Evolutionary conservation across 92 coral and sea anemone species (phyloP), one percentile per base, ranked within the genome.

Genomic region (Phenganax stokvisi): DNA sequence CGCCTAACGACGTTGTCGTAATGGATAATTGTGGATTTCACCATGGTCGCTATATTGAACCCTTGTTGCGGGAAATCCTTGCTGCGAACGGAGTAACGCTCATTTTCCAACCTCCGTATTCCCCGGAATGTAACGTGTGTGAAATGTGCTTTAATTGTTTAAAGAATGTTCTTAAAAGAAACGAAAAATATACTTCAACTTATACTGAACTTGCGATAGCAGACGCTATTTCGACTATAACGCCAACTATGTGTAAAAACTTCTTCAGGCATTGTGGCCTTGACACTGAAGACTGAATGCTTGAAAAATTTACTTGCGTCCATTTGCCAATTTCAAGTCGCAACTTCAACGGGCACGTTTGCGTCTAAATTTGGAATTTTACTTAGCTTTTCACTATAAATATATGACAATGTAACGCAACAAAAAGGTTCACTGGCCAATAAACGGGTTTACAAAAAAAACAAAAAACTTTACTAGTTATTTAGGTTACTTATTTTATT

Each of bases 1-100:
- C 86, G 20, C 74, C 85, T 59, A 88, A 88, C 17, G 87, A 89
- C 57, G 51, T 84, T 6, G 85, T 89, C 28, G 71, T 89, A 0
- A 85, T 89, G 91, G 89, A 85, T 51, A 89, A 89, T 85, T 85
- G 89, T 68, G 89, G 90, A 6, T 86, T 90, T 77, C 94, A 90
- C 67, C 91, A 86, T 60, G 90, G 86, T 51, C 81, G 71, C 12
- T 82, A 64, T 62, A 76, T 84, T 60, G 88, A 86, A 83, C 90
- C 88, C 64, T 10, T 90, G 51, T 68, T 84, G 54, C 80, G 57
- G 58, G 75, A 86, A 51, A 77, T 90, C 86, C 52, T 88, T 9
- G 76, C 25, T 10, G 80, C 69, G 29, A 85, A 87, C 54, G 84
- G 86, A 29, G 76, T 85, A 11, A 58, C 76, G 4, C 77, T 90